Base-by-base conservation (phyloP, 2,113 vertebrate species). In the Peromyscus polionotus region DNA sequence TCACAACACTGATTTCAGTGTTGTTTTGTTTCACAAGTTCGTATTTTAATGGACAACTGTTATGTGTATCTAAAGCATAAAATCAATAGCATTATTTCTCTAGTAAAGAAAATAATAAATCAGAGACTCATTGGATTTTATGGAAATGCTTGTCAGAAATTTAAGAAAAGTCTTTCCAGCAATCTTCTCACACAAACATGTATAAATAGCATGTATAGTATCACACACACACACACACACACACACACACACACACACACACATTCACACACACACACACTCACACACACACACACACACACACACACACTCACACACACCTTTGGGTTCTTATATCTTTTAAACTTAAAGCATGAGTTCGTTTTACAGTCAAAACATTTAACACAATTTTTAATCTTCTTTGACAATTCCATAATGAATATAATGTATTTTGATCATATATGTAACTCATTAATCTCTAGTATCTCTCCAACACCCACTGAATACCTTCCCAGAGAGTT, bases 61-160 rank as follows among this genome's bases (percentile, higher is more conserved):
- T 88, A 59, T 45, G 14, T 33, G 36, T 54, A 45, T 68, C 9
- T 93, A 39, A 79, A 93, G 59, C 48, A 67, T 28, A 67, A 77
- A 45, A 11, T 20, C 24, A 67, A 67, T 48, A 48, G 42, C 36
- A 45, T 26, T 36, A 28, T 79, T 4, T 72, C 42, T 61, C 9
- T 61, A 80, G 17, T 75, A 14, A 61, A 28, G 68, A 54, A 72
- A 94, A 81, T 2, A 88, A 54, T 51, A 91, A 93, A 84, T 86
- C 45, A 72, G 5, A 75, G 7, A 81, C 7, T 90, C 2, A 22
- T 16, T 84, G 6, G 90, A 84, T 85, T 88, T 42, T 63, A 26
- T 68, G 42, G 7, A 70, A 93, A 93, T 17, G n/a, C 2, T 5
- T 86, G 7, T 88, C 20, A 65, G 54, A 94, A 85, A 5, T 33